Conservation (phyloP, 2,797 vertebrate genomes). For the Gymnoscopelus microlampas region DNA sequence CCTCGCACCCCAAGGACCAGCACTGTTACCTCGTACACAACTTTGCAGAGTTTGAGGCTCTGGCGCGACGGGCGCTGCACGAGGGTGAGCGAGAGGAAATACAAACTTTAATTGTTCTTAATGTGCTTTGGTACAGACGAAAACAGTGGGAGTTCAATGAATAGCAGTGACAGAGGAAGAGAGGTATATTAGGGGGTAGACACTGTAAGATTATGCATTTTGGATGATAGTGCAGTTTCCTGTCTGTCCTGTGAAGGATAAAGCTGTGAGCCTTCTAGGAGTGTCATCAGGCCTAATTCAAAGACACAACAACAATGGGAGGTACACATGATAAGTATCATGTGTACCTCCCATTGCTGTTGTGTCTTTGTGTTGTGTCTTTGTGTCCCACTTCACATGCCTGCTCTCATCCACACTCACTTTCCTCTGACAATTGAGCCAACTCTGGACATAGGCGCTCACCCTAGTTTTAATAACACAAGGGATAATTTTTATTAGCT, state of each 20-base stretch:
- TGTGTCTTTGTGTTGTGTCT: too few species aligned
- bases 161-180: too few species aligned
- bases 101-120: too few species aligned
- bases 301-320: background rate
- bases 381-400: background rate
- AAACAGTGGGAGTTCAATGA: too few species aligned
- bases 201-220: too few species aligned
- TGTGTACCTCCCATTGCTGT: too few species aligned
- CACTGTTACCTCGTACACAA: constrained; percentile 97
- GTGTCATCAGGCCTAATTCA: background rate
- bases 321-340: constrained; percentile 4
- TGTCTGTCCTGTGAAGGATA: too few species aligned
- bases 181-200: too few species aligned
- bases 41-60: constrained; percentile 95
- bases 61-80: constrained; percentile 93
- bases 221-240: too few species aligned
- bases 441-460: too few species aligned
- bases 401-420: background rate
- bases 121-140: too few species aligned
- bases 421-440: background rate
- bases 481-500: background rate
- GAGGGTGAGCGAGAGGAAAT: constrained; percentile 84
- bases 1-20: constrained; percentile 94
- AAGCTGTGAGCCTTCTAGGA: too few species aligned
- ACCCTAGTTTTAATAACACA: background rate